Evolutionary conservation across 2,888 invertebrate genomes (phyloP), one percentile per base, ranked within the genome.

Genomic region (Agrypnus murinus): DNA sequence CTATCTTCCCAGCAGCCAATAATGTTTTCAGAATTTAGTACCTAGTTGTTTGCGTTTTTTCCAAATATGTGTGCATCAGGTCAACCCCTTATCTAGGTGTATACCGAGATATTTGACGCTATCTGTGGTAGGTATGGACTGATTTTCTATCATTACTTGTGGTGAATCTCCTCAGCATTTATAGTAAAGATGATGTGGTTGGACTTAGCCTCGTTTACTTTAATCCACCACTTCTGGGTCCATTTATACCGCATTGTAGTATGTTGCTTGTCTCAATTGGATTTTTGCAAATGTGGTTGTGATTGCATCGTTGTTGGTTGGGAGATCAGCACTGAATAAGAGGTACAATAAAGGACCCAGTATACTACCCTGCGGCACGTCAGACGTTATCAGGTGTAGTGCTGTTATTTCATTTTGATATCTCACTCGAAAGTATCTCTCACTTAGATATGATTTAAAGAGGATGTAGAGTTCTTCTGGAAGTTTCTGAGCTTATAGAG

Each of bases 201-300:
- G n/a, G 43, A 43, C 43, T 43, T 43, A 14, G 10, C n/a, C 43
- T 43, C 43, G n/a, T 43, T 43, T 10, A 43, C 43, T n/a, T n/a
- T 45, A 45, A 34, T 36, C 55, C 55, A 34, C 32, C 32, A 10
- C 14, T 55, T 34, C 32, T n/a, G n/a, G 12, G 31, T 55, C 32
- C 55, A 32, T 55, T 12, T 8, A 55, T 58, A 19, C 19, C 38
- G 7, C 15, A 9, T 17, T 58, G 58, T 58, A 58, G 15, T 38
- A 38, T 14, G 17, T 58, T 58, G 14, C 40, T 58, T 10, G 38
- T 40, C 38, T 34, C 58, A 38, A 17, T 19, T 58, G 40, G 58
- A 55, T 55, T 45, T 72, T 70, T 45, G 60, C 74, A 59, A 73
- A 75, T 14, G 67, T 67, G 19, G 69, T 32, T 34, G 32, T 64